Base-by-base conservation (phyloP, 2,888 invertebrate species). In the Torymus texanus region DNA sequence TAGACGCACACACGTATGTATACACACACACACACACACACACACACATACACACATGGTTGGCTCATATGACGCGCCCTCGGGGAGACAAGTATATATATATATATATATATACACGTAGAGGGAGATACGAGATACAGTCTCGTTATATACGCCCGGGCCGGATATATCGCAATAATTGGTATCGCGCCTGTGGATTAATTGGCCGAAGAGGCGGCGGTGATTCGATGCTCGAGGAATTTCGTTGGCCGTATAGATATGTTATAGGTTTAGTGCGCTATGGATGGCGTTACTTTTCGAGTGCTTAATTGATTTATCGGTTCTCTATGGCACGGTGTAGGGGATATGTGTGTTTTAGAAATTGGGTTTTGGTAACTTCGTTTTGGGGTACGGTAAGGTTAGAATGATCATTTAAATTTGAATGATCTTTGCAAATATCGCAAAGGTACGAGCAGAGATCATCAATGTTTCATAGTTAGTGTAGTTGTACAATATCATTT, bases 251-350 rank as follows among this genome's bases (percentile, higher is more conserved):
- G 29, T 29, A 5, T 29, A 29, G 1, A 29, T 29, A 29, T 21
- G 21, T 21, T 29, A 29, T 29, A 29, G 29, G 29, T 29, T 3
- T 29, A 29, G 29, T 29, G 29, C 29, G 29, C 29, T 5, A 0
- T 5, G 29, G 29, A 29, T 29, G 29, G 29, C 29, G 29, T 66
- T 75, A 66, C 55, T 72, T 75, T 75, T 13, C 4, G 14, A 2
- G 8, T 12, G 66, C 51, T 66, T 75, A 58, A 75, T 66, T 59
- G 59, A 75, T 66, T 75, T 51, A 75, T 75, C 66, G 59, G n/a
- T 16, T 29, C 29, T 29, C 29, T 29, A 50, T 18, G n/a, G 21
- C 16, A 5, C 14, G 65, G 14, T 13, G 29, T 14, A 14, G 4
- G 14, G 1, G 13, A 13, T 29, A 8, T 3, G 56, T 58, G 2